phyloP scores from a whole-genome alignment of 92 coral and sea anemone species.

The Palythoa grandiflora region DNA sequence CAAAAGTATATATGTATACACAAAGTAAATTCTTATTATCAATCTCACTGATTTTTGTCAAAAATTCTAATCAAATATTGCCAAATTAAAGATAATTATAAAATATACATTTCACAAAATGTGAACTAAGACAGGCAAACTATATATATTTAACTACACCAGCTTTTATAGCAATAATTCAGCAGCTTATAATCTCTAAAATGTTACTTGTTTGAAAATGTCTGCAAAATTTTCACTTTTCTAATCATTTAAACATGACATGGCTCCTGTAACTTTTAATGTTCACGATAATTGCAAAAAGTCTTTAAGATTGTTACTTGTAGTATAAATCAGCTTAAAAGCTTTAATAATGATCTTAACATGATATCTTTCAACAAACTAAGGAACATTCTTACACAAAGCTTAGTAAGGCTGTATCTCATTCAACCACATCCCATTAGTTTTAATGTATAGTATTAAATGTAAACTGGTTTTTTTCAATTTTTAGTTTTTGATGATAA shows the following conservation, averaged over 20 bases:
- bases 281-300: not conserved
- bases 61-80: not conserved
- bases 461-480: not conserved
- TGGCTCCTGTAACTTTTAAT: not conserved
- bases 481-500: not conserved
- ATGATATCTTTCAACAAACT: not conserved
- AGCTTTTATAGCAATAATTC: not conserved
- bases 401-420: not conserved
- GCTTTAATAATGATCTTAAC: not conserved
- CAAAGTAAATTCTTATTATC: not conserved
- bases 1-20: not conserved
- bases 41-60: conserved; percentile 16
- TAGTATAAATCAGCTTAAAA: not conserved
- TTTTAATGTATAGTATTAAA: not conserved
- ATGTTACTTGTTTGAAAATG: not conserved
- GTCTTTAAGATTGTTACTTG: not conserved
- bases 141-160: not conserved
- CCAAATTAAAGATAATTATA: not conserved
- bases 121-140: not conserved
- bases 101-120: not conserved
- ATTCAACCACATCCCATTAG: conserved; percentile 23
- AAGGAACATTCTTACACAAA: not conserved
- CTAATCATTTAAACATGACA: not conserved
- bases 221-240: not conserved
- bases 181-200: not conserved